Evolutionary conservation across 2,888 invertebrate genomes (phyloP).

Genomic region (Ischnura elegans): DNA sequence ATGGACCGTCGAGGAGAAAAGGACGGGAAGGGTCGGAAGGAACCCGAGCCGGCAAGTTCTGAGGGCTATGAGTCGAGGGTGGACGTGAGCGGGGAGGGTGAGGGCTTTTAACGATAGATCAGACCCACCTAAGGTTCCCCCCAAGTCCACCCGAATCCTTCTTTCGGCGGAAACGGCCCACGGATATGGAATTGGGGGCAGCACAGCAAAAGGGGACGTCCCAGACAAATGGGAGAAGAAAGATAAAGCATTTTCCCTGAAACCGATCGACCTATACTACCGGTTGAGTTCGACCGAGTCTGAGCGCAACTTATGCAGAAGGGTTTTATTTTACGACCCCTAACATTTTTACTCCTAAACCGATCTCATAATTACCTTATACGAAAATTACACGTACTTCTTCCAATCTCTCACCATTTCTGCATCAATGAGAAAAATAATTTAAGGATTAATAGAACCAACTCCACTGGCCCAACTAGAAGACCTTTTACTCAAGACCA

Average conservation of each 20-base stretch:
- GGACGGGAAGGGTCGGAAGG: neutral
- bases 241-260: neutral
- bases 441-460: too few species aligned
- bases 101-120: slow-evolving; percentile 8
- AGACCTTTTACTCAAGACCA: too few species aligned
- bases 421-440: too few species aligned
- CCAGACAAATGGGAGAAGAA: neutral
- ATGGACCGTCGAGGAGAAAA: neutral
- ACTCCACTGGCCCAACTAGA: too few species aligned
- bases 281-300: too few species aligned
- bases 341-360: too few species aligned
- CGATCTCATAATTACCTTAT: too few species aligned
- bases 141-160: neutral
- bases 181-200: too few species aligned
- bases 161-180: neutral
- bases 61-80: neutral
- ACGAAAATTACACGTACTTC: too few species aligned
- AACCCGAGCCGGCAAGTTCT: neutral
- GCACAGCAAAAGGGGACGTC: neutral
- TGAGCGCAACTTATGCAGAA: too few species aligned
- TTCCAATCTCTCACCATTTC: too few species aligned
- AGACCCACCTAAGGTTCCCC: neutral
- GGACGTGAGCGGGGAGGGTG: neutral
- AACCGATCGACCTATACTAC: neutral
- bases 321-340: too few species aligned